Percentiles rank a stretch among this genome's conserved stretches.
Evolutionary conservation across 2,797 vertebrate species (phyloP).

Genomic region (Argya squamiceps): DNA sequence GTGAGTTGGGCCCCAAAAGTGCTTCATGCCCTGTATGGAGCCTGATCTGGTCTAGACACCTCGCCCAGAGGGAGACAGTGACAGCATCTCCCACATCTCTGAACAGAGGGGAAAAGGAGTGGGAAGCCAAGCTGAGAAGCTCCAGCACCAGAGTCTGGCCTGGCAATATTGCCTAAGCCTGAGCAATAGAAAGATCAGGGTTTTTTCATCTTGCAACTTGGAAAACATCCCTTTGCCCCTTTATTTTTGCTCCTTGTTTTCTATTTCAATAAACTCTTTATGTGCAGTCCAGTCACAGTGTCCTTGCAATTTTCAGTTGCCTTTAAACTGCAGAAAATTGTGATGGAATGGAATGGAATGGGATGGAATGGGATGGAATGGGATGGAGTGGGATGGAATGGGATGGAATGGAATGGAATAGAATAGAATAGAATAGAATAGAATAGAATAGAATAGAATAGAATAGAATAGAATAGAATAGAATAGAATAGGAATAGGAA

Average conservation of each 20-base stretch:
- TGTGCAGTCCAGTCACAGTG: fast-evolving
- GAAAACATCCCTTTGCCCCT: not conserved
- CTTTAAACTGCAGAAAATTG: too few species aligned
- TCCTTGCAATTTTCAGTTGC: not conserved
- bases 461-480: too few species aligned
- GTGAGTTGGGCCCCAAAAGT: not conserved
- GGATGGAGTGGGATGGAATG: too few species aligned
- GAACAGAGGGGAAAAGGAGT: not conserved
- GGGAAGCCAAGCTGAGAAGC: not conserved
- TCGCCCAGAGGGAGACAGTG: not conserved
- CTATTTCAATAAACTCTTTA: not conserved
- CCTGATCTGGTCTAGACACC: not conserved
- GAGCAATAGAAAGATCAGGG: not conserved
- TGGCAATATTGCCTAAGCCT: not conserved
- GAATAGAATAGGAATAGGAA: too few species aligned
- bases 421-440: too few species aligned
- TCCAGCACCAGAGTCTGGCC: not conserved
- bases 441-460: not conserved
- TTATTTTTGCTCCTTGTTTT: not conserved
- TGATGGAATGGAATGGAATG: not conserved
- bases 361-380: too few species aligned
- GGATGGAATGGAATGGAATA: too few species aligned
- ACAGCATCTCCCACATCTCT: not conserved
- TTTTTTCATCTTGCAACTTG: not conserved
- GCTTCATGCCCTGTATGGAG: not conserved